Conservation (phyloP, 2,113 vertebrate species). For the Xyliphius kryptos region DNA sequence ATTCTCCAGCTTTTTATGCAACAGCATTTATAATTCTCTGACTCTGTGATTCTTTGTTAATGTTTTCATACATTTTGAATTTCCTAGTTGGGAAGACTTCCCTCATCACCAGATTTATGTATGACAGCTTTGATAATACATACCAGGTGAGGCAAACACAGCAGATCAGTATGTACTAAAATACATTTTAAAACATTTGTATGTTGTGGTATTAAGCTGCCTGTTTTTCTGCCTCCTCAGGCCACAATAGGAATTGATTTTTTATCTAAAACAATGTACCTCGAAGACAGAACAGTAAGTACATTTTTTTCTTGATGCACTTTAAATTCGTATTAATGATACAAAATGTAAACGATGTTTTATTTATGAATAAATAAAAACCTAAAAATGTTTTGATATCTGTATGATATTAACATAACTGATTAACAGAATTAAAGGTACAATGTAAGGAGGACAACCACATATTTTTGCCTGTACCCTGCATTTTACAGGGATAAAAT, state of each 20-base stretch:
- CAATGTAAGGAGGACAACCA: no score
- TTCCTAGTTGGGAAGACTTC: conserved; percentile 90
- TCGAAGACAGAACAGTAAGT: conserved; percentile 98
- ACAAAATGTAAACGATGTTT: no score
- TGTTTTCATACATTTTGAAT: background rate
- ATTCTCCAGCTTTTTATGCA: no score
- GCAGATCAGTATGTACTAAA: background rate
- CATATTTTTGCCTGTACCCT: no score
- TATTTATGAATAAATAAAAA: no score
- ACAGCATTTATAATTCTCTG: background rate
- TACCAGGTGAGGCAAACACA: conserved; percentile 76
- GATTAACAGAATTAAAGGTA: no score
- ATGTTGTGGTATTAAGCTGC: background rate
- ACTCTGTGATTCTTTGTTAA: background rate
- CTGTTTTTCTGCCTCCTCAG: conserved; percentile 58
- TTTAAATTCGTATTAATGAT: background rate
- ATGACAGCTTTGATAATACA: conserved; percentile 97
- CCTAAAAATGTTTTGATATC: no score
- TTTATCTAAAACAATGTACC: conserved; percentile 98
- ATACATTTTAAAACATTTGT: background rate
- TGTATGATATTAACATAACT: no score
- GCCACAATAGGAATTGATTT: conserved; percentile 99
- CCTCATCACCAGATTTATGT: conserved; percentile 98
- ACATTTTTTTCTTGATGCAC: background rate
- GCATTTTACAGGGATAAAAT: no score